These are phyloP conservation scores for Sebastolobus alascanus DNA, from an alignment of 2,797 vertebrate genomes.

Conservation along the genomic window DNA sequence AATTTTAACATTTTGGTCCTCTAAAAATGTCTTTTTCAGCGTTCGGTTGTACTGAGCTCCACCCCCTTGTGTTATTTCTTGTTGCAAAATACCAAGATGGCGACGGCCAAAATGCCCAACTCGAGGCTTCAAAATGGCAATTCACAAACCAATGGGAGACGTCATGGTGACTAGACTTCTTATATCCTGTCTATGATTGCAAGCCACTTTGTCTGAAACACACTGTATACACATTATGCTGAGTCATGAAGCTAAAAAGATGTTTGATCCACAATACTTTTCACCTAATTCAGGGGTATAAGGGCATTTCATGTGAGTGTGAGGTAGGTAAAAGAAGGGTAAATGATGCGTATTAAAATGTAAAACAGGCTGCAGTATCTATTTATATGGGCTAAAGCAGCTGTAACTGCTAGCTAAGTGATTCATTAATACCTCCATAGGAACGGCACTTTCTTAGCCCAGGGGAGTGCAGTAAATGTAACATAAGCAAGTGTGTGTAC, in stretches of 20 bases:
- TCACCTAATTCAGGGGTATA: conserved; percentile 6
- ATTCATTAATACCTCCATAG: conserved; percentile 72
- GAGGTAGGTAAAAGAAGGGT: conserved; percentile 24
- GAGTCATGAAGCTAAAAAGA: conserved; percentile 14
- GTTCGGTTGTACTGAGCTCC: no score
- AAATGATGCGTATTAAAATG: conserved; percentile 56
- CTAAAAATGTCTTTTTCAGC: accelerated
- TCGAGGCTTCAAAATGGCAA: no score
- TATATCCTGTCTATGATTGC: no score
- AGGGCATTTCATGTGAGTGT: conserved; percentile 15
- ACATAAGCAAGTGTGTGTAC: conserved; percentile 50
- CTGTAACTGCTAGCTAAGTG: conserved; percentile 72
- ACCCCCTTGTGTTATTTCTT: accelerated
- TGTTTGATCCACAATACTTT: conserved; percentile 12
- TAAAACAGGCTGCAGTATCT: conserved; percentile 56
- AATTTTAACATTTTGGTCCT: no score
- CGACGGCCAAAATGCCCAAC: no score
- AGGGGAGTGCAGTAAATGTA: conserved; percentile 63
- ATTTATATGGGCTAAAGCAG: conserved; percentile 71
- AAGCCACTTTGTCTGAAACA: not conserved
- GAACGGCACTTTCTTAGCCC: conserved; percentile 58
- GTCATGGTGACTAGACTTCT: no score
- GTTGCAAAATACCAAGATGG: no score
- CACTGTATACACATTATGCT: not conserved
- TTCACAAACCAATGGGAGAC: no score